Evolutionary conservation across 2,113 vertebrate genomes (phyloP), one percentile per base, ranked within the genome.

Genomic region (Poeciliopsis occidentalis): DNA sequence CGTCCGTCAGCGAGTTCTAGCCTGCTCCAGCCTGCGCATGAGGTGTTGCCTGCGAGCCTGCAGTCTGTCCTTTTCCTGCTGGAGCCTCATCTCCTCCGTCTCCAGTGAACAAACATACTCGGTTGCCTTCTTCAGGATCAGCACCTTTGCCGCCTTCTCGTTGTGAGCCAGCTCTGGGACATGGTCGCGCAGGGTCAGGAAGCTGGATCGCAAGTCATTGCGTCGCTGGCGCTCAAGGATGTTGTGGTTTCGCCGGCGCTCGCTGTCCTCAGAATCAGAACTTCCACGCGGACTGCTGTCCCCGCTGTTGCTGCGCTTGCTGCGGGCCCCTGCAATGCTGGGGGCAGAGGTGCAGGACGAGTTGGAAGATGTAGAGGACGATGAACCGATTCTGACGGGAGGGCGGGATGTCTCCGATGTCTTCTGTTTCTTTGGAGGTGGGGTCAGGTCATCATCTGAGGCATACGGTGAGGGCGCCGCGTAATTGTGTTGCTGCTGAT

Each of bases 401-500:
- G 92, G 94, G 31, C 96, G 93, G 0, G 93, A 92, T 0, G 83
- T 84, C 37, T 97, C 96, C 0, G 85, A 79, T 8, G 89, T 91
- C 84, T 95, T 95, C 24, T 95, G 91, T 90, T 96, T 98, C 74
- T 99, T 99, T 83, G 95, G 92, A 0, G 96, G 97, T 0, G 90
- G 92, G 1, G 95, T 92, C 1, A 94, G 92, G 2, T 97, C 96
- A 75, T 98, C 97, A 2, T 91, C 94, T 34, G 96, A 97, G 41
- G 96, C 89, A 3, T 96, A 98, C 0, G 98, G 97, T 0, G 97
- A 98, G 1, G 97, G 97, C 3, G 98, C 98, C 0, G 98, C 97
- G 0, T 99, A 99, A 93, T 99, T 99, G 93, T 99, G 98, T 68
- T 99, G 98, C 93, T 99, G 97, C 89, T 99, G 98, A 92, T 99